phyloP scores from a whole-genome alignment of 2,888 invertebrate species.

The Tyria jacobaeae region DNA sequence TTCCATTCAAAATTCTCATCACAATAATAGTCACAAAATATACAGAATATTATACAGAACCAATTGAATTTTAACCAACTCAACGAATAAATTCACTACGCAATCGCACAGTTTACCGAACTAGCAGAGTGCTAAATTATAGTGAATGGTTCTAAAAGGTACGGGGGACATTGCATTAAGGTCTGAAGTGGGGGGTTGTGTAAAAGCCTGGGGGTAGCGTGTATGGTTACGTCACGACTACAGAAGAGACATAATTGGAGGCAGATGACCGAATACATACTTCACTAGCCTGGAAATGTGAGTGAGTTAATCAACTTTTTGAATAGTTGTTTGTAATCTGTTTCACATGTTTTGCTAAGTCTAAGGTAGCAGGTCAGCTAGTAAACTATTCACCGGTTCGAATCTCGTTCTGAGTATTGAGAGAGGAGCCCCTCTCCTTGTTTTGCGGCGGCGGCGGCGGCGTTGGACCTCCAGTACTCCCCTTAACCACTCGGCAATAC shows the following conservation, averaged over 20 bases:
- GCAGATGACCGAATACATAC: neutral
- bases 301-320: neutral
- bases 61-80: neutral
- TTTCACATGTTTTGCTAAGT: neutral
- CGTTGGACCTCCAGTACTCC: no score
- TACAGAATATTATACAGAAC: conserved; percentile 23
- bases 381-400: no score
- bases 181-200: conserved; percentile 14
- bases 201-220: neutral
- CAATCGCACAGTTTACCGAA: conserved; percentile 16
- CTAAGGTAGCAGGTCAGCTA: no score
- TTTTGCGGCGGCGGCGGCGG: no score
- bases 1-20: no score
- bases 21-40: no score
- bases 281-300: neutral
- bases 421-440: no score
- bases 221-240: conserved; percentile 10
- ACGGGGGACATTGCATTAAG: neutral
- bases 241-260: conserved; percentile 2
- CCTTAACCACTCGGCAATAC: no score
- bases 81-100: neutral
- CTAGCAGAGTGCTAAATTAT: conserved; percentile 22
- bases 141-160: conserved; percentile 18
- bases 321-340: neutral
- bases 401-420: no score